Conservation (phyloP, 2,797 vertebrate genomes). For the Clarias laeviceps region DNA sequence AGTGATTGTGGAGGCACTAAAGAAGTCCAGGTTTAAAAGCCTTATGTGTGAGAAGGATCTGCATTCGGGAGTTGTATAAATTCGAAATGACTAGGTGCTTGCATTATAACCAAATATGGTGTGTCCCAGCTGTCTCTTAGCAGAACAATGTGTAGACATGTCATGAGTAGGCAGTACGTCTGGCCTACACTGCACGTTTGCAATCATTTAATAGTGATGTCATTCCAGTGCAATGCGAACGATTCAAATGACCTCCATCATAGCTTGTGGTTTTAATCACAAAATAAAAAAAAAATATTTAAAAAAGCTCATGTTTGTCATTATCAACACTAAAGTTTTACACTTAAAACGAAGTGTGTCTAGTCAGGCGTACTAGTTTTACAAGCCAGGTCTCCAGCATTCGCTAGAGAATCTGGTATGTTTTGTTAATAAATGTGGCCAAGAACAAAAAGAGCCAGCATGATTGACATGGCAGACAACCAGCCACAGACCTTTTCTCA, state of each 20-base stretch:
- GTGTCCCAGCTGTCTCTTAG: conserved; percentile 19
- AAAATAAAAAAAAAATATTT: too few species aligned
- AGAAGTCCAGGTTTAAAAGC: conserved; percentile 49
- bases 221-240: conserved; percentile 12
- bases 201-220: conserved; percentile 25
- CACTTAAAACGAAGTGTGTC: background rate
- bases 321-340: background rate
- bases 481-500: conserved; percentile 16
- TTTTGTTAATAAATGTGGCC: conserved; percentile 28
- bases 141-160: conserved; percentile 31
- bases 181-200: conserved; percentile 11
- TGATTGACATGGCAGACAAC: conserved; percentile 21
- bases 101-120: conserved; percentile 39
- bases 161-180: conserved; percentile 20
- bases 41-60: conserved; percentile 8
- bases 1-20: conserved; percentile 30
- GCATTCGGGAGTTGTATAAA: conserved; percentile 9
- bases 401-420: conserved; percentile 24
- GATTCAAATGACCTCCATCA: background rate
- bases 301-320: background rate
- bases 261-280: background rate
- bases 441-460: background rate
- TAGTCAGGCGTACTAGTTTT: background rate
- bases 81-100: conserved; percentile 38
- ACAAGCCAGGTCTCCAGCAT: background rate